Evolutionary conservation across 2,797 vertebrate species (phyloP), one percentile per base, ranked within the genome.

Genomic region (Eulemur coronatus): DNA sequence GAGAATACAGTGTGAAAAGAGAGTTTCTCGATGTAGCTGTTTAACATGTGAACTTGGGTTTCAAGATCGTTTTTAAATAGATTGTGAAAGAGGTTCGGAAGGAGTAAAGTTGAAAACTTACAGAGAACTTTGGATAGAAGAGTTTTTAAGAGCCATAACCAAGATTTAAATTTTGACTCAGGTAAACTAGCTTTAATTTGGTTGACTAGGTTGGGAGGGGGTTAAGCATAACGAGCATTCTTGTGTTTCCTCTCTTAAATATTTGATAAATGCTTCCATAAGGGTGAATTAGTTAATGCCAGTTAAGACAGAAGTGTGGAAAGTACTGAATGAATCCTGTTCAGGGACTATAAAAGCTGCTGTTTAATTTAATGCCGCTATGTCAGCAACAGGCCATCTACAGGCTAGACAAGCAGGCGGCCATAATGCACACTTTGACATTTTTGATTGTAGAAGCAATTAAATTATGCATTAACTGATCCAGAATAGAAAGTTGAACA

Each of bases 21-120:
- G 18, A 38, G 6, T 69, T 96, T 96, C 88, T 92, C 24, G 38
- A 59, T 84, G 78, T 75, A 28, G 15, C 59, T 82, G 79, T 89
- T 85, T 70, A 67, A 92, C 82, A 93, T 72, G 5, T 35, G 26
- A 84, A 76, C 52, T 33, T 90, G 63, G 61, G 28, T 80, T 96
- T 96, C 22, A 85, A 63, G 52, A 92, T 79, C 9, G 50, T 61
- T 93, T 96, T 59, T 61, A 88, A 92, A 79, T 79, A 82, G 33
- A 90, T 46, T 41, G 12, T 30, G 33, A 30, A 93, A 84, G 84
- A 80, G 14, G 28, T 46, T 84, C n/a, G 10, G 9, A 81, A 90
- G 46, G 50, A 91, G n/a, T 67, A 11, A 63, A 76, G 20, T 63
- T 80, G 50, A 61, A 61, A 94, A 81, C 17, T 92, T 79, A 86